Evolutionary conservation across 1,140 invertebrate genomes (phyloP), one percentile per base, ranked within the genome.

Genomic region (Meloidogyne hapla): DNA sequence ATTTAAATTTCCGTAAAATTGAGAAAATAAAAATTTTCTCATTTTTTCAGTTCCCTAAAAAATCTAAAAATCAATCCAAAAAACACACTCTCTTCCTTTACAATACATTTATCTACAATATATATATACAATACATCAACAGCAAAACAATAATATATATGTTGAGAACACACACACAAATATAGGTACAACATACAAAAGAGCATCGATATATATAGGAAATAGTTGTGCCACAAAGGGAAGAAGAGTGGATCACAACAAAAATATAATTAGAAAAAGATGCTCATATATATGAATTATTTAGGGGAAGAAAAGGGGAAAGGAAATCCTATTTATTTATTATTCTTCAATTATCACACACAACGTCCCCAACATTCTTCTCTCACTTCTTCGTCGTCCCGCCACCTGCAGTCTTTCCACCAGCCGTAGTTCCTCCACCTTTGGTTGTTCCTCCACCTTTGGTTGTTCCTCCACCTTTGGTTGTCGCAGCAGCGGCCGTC

Each of bases 101-200:
- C 33, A 33, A 33, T 33, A 56, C n/a, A 56, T n/a, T 18, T 18
- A 48, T 56, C 8, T n/a, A 56, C 12, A n/a, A 56, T 18, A 48
- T 56, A 56, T 56, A n/a, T 56, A 56, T 56, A 56, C 48, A 56
- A 56, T 56, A 56, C 48, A 56, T 56, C 48, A 56, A 56, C 48
- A 56, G 18, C 18, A 56, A n/a, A n/a, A 56, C 48, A 56, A 56
- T 56, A 56, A 56, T 56, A 56, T 56, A 56, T 56, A 56, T 56
- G 48, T 56, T 56, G 18, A 56, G 48, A 56, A 48, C 15, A 48
- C 45, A 48, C n/a, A 48, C 45, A 48, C 45, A 48, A 48, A 48
- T 42, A 48, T 48, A 48, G 45, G 45, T 48, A 48, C 13, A 48
- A 48, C 15, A 48, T 48, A 48, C 45, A 48, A n/a, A n/a, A 48